Base-by-base conservation (phyloP, 2,113 vertebrate species). In the Tetrax tetrax region DNA sequence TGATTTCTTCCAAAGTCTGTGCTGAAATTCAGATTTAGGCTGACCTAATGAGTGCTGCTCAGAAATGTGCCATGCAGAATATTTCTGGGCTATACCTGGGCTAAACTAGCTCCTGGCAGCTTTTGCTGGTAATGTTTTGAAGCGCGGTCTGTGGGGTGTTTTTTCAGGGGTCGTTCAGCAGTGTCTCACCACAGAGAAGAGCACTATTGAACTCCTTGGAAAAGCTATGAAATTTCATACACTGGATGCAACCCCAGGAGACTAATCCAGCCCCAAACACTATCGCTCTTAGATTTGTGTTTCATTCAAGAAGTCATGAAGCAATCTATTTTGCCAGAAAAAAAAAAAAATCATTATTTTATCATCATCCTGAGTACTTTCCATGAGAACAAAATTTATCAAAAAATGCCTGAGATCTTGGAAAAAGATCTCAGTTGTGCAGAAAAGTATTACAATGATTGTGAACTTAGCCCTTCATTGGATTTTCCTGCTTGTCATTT, bases 161-260 rank as follows among this genome's bases (percentile, higher is more conserved):
- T 94, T 93, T 74, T 56, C 79, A 92, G 90, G 83, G 87, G 71
- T 93, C 88, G 63, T 93, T 93, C 83, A 61, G 80, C 63, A 95
- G 37, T 21, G 47, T 69, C 93, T 91, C 4, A 0, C 82, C 87
- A 57, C 71, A 74, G 56, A 94, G 82, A 79, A 91, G 45, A 82
- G 48, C 53, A 31, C 90, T 94, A 77, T 68, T 93, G 86, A 93
- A 83, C 85, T 94, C 71, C 68, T 87, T 87, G 51, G 77, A 88
- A 96, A 96, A 89, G 68, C 85, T 91, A 91, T 96, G 95, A 97
- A 97, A 95, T 94, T 96, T 96, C 87, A 96, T 95, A 93, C 78
- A 43, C 71, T 88, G 53, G 19, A 72, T 92, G 71, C 88, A 94
- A 48, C 75, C 93, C 85, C 95, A 90, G 89, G 92, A 95, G 93